Conservation (phyloP, 2,113 vertebrate species). For the Psittacus erithacus region DNA sequence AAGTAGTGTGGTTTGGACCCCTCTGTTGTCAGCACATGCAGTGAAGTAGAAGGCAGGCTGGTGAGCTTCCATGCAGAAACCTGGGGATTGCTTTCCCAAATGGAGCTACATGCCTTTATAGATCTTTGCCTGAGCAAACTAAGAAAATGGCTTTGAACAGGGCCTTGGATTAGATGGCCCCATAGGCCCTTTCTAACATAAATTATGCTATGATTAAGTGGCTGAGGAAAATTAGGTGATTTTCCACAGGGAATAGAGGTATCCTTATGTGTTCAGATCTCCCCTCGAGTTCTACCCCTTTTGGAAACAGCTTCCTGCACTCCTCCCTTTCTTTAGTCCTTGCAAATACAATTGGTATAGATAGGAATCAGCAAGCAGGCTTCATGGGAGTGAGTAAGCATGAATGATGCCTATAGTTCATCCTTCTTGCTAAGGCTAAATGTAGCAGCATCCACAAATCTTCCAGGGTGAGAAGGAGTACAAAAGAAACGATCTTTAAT, state of each 20-base stretch:
- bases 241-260: not conserved
- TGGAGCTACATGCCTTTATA: not conserved
- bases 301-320: not conserved
- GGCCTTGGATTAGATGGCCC: not conserved
- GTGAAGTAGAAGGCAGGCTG: not conserved
- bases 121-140: not conserved
- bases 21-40: not conserved
- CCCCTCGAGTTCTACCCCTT: not conserved
- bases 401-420: not conserved
- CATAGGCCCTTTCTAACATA: not conserved
- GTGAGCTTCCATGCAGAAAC: not conserved
- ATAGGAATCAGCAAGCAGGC: not conserved
- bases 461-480: not conserved
- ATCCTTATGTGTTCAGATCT: not conserved
- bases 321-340: not conserved
- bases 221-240: not conserved
- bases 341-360: not conserved
- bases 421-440: not conserved
- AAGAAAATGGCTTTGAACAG: not conserved
- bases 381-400: not conserved
- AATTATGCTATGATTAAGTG: not conserved
- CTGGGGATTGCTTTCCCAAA: not conserved
- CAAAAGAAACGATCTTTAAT: not conserved
- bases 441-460: not conserved
- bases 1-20: not conserved